phyloP scores from a whole-genome alignment of 2,113 vertebrate species.

The Bubalus kerabau region DNA sequence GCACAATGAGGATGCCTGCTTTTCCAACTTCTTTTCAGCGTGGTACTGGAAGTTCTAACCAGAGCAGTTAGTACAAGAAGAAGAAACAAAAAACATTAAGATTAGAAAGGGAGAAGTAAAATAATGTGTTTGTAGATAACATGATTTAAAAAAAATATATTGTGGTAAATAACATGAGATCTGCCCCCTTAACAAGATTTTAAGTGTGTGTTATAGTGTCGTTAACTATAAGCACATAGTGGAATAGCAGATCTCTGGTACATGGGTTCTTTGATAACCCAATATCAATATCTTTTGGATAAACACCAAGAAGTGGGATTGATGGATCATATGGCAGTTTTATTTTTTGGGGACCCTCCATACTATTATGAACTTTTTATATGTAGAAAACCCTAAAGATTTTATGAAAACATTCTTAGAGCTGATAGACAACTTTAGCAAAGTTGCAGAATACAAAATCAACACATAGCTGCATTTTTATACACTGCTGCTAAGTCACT shows the following conservation, averaged over 20 bases:
- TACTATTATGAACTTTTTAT: background rate
- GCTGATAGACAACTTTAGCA: background rate
- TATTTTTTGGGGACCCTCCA: background rate
- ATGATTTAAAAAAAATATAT: background rate
- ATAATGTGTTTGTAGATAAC: background rate
- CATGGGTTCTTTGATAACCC: background rate
- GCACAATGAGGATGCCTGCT: background rate
- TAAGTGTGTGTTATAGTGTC: background rate
- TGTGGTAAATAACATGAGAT: background rate
- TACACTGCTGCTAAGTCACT: background rate
- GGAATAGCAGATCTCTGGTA: background rate
- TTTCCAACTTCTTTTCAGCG: background rate
- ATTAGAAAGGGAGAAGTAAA: background rate
- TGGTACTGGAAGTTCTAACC: background rate
- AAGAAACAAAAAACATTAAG: background rate
- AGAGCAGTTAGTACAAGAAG: background rate
- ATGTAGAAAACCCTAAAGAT: background rate
- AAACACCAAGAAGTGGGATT: background rate
- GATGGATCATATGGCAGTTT: background rate
- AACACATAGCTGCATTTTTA: background rate
- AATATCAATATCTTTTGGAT: background rate
- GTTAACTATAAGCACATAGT: background rate
- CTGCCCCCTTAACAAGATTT: background rate
- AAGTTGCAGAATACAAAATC: background rate
- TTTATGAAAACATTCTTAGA: background rate